Evolutionary conservation across 2,113 vertebrate genomes (phyloP), one percentile per base, ranked within the genome.

Genomic region (Paradoxurus hermaphroditus): DNA sequence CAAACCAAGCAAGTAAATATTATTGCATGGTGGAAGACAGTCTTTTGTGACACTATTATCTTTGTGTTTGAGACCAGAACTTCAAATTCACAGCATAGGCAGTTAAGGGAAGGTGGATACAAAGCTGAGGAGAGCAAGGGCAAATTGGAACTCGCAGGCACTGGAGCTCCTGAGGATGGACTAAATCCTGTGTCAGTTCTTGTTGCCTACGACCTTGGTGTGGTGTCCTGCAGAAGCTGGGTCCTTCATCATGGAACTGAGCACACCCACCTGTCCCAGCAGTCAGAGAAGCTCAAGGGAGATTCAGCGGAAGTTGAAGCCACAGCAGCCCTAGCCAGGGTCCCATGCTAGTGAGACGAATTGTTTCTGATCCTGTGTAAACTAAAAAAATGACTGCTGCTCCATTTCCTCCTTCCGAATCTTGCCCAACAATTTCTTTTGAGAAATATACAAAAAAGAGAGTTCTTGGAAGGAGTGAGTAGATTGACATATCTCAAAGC

Each of bases 361-460:
- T 3, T 41, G 27, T 21, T 31, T 15, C 16, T 9, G 7, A 59
- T 5, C 16, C 3, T 5, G 18, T 0, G 9, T 16, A 29, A 29
- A 4, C 10, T 79, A 39, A 67, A 51, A 51, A 51, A 49, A n/a
- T 39, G 44, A 10, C 44, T 51, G 15, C 11, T 7, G 46, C 6
- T 21, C 63, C 59, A 67, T 34, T 39, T 49, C 23, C 12, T 67
- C 73, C 44, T 31, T 51, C 73, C 59, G 79, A 15, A 15, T 62
- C 70, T 44, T 62, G 27, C 29, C 39, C 36, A 59, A 0, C 44
- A 44, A 75, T 7, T 65, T 51, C 73, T 79, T n/a, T 36, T 39
- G 4, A 27, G 44, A 90, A 78, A 79, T 51, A 79, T 27, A 65
- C 7, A 79, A 34, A 65, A 63, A 79, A 51, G 10, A 65, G 73